Evolutionary conservation across 1,140 invertebrate genomes (phyloP).

Genomic region (Carposina sasakii): DNA sequence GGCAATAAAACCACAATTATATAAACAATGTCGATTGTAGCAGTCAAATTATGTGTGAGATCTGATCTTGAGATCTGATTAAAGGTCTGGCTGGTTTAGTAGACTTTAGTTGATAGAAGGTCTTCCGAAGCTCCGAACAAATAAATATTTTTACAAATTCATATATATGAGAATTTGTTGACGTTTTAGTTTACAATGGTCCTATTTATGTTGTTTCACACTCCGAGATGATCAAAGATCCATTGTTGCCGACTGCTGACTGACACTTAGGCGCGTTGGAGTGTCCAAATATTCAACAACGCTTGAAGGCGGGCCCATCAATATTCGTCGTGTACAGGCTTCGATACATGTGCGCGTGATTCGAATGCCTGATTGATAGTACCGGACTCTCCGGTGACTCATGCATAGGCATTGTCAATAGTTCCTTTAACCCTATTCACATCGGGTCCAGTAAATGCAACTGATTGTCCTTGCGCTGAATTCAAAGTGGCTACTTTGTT

Average conservation of each 20-base stretch:
- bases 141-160: no score
- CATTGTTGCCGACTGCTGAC: constrained; percentile 22
- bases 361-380: constrained; percentile 44
- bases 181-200: no score
- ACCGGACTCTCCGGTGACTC: constrained; percentile 54
- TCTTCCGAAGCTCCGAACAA: no score
- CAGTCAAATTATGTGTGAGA: no score
- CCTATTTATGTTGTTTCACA: no score
- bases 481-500: constrained; percentile 44
- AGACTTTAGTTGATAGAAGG: no score
- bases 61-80: no score
- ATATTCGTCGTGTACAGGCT: constrained; percentile 45
- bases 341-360: constrained; percentile 43
- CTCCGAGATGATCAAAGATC: no score
- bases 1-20: no score
- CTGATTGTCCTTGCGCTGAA: constrained; percentile 61
- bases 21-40: no score
- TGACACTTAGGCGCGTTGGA: constrained; percentile 31
- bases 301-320: constrained; percentile 46
- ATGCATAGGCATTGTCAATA: constrained; percentile 50
- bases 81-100: no score
- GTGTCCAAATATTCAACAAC: constrained; percentile 26
- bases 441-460: constrained; percentile 51
- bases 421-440: constrained; percentile 65
- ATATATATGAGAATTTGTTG: no score